phyloP scores from a whole-genome alignment of 2,113 vertebrate species.

The Etheostoma spectabile region DNA sequence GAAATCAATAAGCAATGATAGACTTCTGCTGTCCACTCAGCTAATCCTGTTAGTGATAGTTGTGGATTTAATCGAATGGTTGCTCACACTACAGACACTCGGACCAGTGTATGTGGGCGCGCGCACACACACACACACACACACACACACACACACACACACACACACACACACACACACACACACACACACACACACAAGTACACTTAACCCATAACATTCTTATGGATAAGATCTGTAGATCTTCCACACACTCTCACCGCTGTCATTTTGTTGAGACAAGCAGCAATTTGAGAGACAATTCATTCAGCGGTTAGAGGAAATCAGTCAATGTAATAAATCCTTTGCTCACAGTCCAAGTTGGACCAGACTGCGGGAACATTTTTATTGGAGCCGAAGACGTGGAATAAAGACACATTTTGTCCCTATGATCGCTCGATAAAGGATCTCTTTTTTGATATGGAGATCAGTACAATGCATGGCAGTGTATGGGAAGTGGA shows the following conservation, averaged over 20 bases:
- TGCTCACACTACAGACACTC: constrained; percentile 65
- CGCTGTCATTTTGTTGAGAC: constrained; percentile 76
- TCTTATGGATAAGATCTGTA: constrained; percentile 76
- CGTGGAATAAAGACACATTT: constrained; percentile 73
- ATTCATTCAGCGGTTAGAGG: constrained; percentile 54
- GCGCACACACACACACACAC: constrained; percentile 17
- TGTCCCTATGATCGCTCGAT: constrained; percentile 76
- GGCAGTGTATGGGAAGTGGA: constrained; percentile 63
- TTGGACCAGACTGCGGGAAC: constrained; percentile 67
- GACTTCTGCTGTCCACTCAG: constrained; percentile 85
- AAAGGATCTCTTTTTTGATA: constrained; percentile 79
- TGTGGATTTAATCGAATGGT: constrained; percentile 81
- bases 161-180: constrained; percentile 6
- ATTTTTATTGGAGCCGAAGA: constrained; percentile 62
- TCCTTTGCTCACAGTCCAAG: constrained; percentile 73
- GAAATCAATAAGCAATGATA: constrained; percentile 86
- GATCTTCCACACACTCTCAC: constrained; percentile 60
- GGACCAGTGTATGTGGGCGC: constrained; percentile 48
- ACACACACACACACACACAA: constrained; percentile 49
- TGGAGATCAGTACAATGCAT: constrained; percentile 74
- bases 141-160: constrained; percentile 39
- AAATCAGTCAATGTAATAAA: constrained; percentile 72
- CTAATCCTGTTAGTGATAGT: constrained; percentile 85
- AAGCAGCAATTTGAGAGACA: constrained; percentile 75
- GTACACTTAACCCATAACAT: constrained; percentile 77